phyloP scores from a whole-genome alignment of 2,888 invertebrate species.

The Neelides folsomi region DNA sequence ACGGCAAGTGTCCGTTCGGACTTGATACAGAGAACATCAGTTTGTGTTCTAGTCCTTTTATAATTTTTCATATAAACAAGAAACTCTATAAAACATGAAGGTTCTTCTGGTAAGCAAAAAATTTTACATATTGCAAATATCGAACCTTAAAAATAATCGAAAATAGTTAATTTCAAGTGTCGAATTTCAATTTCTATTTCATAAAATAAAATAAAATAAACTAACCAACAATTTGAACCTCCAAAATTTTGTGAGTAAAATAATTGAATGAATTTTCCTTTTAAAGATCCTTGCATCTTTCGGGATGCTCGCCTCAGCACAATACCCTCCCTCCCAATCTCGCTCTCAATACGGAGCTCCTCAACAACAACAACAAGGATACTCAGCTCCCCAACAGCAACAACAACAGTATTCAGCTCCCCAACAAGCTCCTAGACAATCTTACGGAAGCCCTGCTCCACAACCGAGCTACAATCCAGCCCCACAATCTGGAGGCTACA shows the following conservation, averaged over 20 bases:
- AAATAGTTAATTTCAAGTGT: too few species aligned
- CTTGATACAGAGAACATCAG: slow-evolving; percentile 9
- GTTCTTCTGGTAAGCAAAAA: slow-evolving; percentile 14
- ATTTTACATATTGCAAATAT: too few species aligned
- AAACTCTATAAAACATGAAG: slow-evolving; percentile 8
- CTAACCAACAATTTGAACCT: too few species aligned
- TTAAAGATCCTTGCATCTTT: slow-evolving; percentile 17
- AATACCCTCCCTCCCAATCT: slow-evolving; percentile 4
- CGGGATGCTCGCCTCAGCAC: slow-evolving; percentile 19
- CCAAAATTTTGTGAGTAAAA: too few species aligned
- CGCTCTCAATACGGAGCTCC: slow-evolving; percentile 10
- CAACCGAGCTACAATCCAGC: slow-evolving; percentile 14
- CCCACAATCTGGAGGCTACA: slow-evolving; percentile 11
- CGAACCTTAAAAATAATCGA: too few species aligned
- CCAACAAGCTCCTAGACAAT: slow-evolving; percentile 6
- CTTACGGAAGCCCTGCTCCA: slow-evolving; percentile 6
- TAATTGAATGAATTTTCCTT: background rate
- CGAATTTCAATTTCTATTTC: too few species aligned
- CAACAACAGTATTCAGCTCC: slow-evolving; percentile 14
- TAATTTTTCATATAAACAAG: too few species aligned
- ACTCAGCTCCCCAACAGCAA: slow-evolving; percentile 11
- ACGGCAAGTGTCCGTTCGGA: slow-evolving; percentile 15
- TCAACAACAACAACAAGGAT: slow-evolving; percentile 5
- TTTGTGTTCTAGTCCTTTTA: background rate
- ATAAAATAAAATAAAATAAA: too few species aligned